Conservation (phyloP, 2,113 vertebrate species). For the Muscicapa adusta region DNA sequence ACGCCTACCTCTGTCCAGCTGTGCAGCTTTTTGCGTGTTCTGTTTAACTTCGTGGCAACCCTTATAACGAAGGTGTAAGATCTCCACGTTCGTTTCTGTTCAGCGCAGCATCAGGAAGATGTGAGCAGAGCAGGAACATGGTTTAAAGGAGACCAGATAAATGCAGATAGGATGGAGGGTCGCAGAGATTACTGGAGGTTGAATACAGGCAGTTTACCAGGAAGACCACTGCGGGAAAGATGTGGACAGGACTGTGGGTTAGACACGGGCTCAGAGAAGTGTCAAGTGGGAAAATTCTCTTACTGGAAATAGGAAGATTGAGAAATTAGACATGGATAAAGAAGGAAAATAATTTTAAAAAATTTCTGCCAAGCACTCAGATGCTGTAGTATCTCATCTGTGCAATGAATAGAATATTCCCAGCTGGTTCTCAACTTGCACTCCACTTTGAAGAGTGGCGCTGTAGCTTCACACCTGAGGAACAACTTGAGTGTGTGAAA, state of each 20-base stretch:
- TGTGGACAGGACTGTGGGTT: neutral
- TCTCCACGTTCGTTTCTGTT: neutral
- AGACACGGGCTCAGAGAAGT: neutral
- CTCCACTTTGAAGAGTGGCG: neutral
- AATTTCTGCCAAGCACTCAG: neutral
- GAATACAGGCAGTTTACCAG: neutral
- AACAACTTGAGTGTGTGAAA: neutral
- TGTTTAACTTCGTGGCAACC: neutral
- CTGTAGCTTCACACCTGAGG: neutral
- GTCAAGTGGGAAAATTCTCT: neutral
- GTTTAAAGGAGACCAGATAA: neutral
- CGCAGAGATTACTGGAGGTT: neutral
- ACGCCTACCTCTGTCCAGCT: neutral
- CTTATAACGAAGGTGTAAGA: neutral
- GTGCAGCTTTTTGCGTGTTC: rapidly evolving
- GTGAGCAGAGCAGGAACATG: neutral
- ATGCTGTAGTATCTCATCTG: neutral
- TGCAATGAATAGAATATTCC: neutral
- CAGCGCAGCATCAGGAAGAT: neutral
- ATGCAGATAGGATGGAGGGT: neutral
- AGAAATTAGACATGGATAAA: neutral
- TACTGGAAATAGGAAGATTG: neutral
- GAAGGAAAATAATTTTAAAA: neutral
- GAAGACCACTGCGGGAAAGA: neutral
- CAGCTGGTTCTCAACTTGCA: neutral